Percentiles rank a stretch among this genome's conserved stretches.
Evolutionary conservation across 2,113 vertebrate species (phyloP).

Genomic region (Struthio camelus): DNA sequence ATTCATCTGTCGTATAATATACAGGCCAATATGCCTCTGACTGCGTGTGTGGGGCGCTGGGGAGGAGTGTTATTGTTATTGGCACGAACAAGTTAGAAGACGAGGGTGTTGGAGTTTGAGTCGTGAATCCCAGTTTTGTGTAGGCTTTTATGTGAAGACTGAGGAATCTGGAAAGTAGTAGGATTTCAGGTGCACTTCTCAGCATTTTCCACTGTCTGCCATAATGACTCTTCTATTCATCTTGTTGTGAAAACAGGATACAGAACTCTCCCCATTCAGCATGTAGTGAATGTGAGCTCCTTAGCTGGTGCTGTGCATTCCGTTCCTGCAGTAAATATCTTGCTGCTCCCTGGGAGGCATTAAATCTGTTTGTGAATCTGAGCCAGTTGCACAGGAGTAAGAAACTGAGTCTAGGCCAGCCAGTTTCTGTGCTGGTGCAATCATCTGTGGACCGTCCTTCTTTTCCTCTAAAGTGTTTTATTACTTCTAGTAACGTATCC

Average conservation of each 20-base stretch:
- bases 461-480: not conserved
- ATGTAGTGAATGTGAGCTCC: not conserved
- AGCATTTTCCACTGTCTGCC: not conserved
- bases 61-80: not conserved
- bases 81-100: not conserved
- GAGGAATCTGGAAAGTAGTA: not conserved
- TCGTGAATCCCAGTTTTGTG: not conserved
- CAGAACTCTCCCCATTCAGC: fast-evolving
- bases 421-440: not conserved
- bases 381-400: not conserved
- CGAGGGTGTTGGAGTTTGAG: not conserved
- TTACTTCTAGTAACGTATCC: not conserved
- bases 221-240: not conserved
- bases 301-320: not conserved
- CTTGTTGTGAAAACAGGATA: not conserved
- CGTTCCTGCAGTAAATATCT: not conserved
- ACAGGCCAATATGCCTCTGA: not conserved
- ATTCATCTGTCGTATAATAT: fast-evolving
- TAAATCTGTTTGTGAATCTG: not conserved
- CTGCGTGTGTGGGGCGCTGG: not conserved
- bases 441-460: not conserved
- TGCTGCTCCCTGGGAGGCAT: not conserved
- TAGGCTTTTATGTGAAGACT: not conserved
- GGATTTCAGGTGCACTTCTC: not conserved
- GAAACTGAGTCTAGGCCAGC: not conserved